Conservation (phyloP, 1,140 invertebrate genomes). For the Gonatopus flavifemur region DNA sequence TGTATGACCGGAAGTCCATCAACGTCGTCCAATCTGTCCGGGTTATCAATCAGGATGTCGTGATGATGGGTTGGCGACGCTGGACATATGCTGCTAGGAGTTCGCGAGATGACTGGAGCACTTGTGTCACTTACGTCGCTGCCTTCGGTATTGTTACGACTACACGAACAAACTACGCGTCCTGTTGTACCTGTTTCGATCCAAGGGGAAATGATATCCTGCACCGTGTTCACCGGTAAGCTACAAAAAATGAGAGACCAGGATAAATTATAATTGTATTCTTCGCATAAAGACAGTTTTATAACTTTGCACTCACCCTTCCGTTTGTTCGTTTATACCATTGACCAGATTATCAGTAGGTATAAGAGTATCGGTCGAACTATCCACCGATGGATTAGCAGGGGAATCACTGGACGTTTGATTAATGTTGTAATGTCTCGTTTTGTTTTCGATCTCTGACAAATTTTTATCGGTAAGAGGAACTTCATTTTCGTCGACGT, state of each 20-base stretch:
- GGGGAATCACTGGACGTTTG: conserved; percentile 43
- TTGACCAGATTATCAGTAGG: conserved; percentile 44
- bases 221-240: conserved; percentile 27
- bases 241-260: conserved; percentile 27
- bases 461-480: conserved; percentile 17
- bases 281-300: neutral
- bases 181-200: conserved; percentile 26
- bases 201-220: conserved; percentile 35
- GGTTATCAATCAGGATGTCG: conserved; percentile 48
- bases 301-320: conserved; percentile 38
- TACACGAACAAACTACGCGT: conserved; percentile 33
- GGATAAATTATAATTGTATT: conserved; percentile 1
- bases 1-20: conserved; percentile 79
- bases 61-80: conserved; percentile 53
- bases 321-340: conserved; percentile 33
- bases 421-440: conserved; percentile 32
- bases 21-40: conserved; percentile 61
- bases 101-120: conserved; percentile 46
- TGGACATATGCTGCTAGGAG: conserved; percentile 53
- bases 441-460: conserved; percentile 27
- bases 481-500: conserved; percentile 29
- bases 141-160: conserved; percentile 41
- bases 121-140: conserved; percentile 52
- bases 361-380: conserved; percentile 58
- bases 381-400: conserved; percentile 54